Conservation (phyloP, 64 coral and sea anemone genomes). For the Cladopsammia gracilis region DNA sequence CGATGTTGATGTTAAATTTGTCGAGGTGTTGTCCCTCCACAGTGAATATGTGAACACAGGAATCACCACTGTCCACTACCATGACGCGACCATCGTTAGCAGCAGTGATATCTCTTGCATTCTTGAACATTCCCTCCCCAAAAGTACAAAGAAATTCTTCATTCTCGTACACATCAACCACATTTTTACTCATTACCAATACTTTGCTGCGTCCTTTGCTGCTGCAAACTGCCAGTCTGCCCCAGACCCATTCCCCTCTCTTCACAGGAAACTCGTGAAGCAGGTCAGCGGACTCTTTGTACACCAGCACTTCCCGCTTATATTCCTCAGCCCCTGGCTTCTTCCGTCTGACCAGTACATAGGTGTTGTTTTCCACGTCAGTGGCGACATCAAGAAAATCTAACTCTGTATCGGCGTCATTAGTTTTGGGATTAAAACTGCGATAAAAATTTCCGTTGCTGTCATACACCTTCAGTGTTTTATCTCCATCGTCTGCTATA, state of each 20-base stretch:
- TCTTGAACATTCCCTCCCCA: slow-evolving; percentile 3
- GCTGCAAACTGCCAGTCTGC: too few species aligned
- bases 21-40: background rate
- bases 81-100: slow-evolving; percentile 42
- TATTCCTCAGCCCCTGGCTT: too few species aligned
- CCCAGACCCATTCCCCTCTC: too few species aligned
- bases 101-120: background rate
- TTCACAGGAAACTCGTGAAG: too few species aligned
- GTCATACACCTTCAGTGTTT: background rate
- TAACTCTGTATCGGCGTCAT: background rate
- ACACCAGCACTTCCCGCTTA: background rate
- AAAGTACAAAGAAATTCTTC: slow-evolving; percentile 29
- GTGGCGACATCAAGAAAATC: background rate
- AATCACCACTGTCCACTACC: background rate
- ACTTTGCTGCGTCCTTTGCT: too few species aligned
- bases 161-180: slow-evolving; percentile 33
- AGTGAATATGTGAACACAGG: slow-evolving; percentile 50
- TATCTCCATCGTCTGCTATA: background rate
- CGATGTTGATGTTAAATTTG: background rate
- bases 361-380: background rate
- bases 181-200: too few species aligned
- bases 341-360: background rate
- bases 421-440: too few species aligned
- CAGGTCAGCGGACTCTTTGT: too few species aligned
- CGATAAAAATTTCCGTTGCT: too few species aligned